Conservation (phyloP, 1,140 invertebrate species). For the Plectrocnemia conspersa region DNA sequence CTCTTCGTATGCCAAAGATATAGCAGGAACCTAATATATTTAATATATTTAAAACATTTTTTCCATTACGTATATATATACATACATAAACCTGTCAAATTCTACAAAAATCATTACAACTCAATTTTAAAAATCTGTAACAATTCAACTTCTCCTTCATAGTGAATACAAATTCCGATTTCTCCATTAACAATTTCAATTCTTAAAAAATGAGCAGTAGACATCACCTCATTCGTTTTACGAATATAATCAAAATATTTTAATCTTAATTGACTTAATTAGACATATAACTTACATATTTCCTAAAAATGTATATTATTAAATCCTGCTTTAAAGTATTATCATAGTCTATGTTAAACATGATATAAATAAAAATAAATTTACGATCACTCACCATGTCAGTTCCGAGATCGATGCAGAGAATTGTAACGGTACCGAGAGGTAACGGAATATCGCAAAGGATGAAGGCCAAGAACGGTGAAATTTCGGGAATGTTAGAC, state of each 20-base stretch:
- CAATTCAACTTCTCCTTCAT: too few species aligned
- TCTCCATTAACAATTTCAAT: too few species aligned
- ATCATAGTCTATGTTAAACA: slow-evolving; percentile 9
- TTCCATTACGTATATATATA: neutral
- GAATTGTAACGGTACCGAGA: slow-evolving; percentile 96
- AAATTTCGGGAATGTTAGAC: slow-evolving; percentile 99
- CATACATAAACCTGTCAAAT: neutral
- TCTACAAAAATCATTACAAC: too few species aligned
- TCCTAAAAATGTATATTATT: too few species aligned
- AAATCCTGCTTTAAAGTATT: slow-evolving; percentile 4
- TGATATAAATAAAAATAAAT: slow-evolving; percentile 16
- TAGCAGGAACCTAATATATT: slow-evolving; percentile 82
- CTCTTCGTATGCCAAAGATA: slow-evolving; percentile 97
- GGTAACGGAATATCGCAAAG: slow-evolving; percentile 95
- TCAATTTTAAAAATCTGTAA: too few species aligned
- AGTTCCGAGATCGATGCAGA: slow-evolving; percentile 99
- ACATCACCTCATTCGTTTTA: too few species aligned
- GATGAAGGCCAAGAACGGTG: slow-evolving; percentile 97
- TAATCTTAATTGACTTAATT: too few species aligned
- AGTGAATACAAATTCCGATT: too few species aligned
- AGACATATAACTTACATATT: too few species aligned
- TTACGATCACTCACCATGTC: slow-evolving; percentile 83
- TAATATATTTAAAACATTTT: slow-evolving; percentile 17
- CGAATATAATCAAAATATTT: too few species aligned
- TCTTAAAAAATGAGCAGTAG: too few species aligned